phyloP scores from a whole-genome alignment of 1,140 invertebrate species.

The Papilio machaon region DNA sequence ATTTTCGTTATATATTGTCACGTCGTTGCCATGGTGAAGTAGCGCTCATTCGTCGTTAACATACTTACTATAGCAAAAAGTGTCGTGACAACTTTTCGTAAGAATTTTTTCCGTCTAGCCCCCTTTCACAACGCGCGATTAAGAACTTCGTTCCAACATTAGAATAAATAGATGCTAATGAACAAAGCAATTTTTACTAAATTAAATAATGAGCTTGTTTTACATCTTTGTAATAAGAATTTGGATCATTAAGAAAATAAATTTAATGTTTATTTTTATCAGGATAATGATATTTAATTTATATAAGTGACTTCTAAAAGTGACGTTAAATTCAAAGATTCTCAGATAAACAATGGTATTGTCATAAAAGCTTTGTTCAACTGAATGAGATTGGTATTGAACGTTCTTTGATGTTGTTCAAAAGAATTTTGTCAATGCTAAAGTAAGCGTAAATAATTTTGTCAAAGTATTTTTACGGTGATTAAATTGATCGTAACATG shows the following conservation, averaged over 20 bases:
- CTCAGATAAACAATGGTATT: background rate
- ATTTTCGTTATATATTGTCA: too few species aligned
- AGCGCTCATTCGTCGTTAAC: too few species aligned
- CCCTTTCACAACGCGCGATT: too few species aligned
- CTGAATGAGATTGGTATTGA: background rate
- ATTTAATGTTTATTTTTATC: background rate
- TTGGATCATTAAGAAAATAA: background rate
- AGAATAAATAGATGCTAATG: too few species aligned
- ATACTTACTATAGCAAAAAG: too few species aligned
- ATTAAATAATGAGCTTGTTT: background rate
- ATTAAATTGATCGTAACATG: background rate
- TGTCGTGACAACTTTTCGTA: too few species aligned
- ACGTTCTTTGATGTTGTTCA: conserved; percentile 3
- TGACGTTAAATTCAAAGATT: background rate
- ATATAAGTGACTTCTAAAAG: background rate
- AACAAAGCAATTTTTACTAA: too few species aligned
- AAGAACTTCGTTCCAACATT: too few species aligned
- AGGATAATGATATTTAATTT: background rate
- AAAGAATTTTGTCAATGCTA: conserved; percentile 10
- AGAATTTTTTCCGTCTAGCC: too few species aligned
- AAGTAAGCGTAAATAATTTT: conserved; percentile 13
- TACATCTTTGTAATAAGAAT: background rate
- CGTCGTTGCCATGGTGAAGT: too few species aligned
- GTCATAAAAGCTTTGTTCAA: conserved; percentile 7
- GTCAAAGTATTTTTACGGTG: background rate